Base-by-base conservation (phyloP, 2,113 vertebrate genomes). In the Hippocampus barbouri region DNA sequence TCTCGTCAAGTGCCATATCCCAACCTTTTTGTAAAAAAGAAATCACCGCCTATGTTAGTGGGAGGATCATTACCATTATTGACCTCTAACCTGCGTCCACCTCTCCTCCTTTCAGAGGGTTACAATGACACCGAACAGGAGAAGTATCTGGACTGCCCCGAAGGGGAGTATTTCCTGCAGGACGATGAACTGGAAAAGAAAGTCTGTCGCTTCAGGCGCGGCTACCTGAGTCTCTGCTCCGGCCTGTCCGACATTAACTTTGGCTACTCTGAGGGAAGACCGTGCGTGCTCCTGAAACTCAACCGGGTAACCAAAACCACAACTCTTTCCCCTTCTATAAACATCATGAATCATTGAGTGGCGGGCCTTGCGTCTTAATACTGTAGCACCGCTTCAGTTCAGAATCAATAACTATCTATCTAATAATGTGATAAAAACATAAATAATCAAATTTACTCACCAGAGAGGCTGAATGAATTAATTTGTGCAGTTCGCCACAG, bases 211-310 rank as follows among this genome's bases (percentile, higher is more conserved):
- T 98, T 98, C 87, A 93, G 89, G 89, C 83, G 94, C 68, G 73
- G 77, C 20, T 72, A 75, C 3, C 93, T 98, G 73, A 86, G 93
- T 14, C 76, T 80, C 0, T 98, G 96, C 90, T 96, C 94, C 34
- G 96, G 96, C 70, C 82, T 92, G 38, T 81, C 85, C 1, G 94
- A 97, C 71, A 10, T 80, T 74, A 87, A 49, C 57, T 98, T 94
- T 72, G 97, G 96, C 64, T 99, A 97, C 79, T 87, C 92, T 70
- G 91, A 87, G 71, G 95, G 95, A 72, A 87, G 85, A 49, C 97
- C 97, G 10, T 99, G 97, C 18, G 81, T 99, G 73, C 89, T 97
- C 83, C 92, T 99, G 78, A 99, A 98, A 89, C 93, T 99, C 94
- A 99, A 99, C 89, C 94, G 96, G 90, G 97, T 98, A 93, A 90